These are phyloP conservation scores for Apamea epomidion DNA, from an alignment of 2,888 invertebrate genomes.

Conservation along the genomic window DNA sequence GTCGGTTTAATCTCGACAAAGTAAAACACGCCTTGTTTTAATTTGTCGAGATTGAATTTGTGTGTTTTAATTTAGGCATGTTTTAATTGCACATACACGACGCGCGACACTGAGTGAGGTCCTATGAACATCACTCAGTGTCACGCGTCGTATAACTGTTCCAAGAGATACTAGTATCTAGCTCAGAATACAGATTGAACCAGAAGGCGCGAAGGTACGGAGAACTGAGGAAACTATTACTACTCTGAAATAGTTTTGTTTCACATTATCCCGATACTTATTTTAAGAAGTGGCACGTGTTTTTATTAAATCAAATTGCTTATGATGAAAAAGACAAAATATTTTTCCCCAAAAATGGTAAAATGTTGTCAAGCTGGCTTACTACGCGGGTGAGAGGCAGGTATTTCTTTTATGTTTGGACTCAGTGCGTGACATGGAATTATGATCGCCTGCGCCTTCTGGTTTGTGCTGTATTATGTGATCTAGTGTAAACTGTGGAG, in stretches of 20 bases:
- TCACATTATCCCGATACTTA: neutral
- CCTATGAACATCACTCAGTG: neutral
- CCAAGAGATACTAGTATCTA: neutral
- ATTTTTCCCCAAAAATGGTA: neutral
- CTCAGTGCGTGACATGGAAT: neutral
- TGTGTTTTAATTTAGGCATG: no score
- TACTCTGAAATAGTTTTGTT: neutral
- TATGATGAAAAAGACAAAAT: neutral
- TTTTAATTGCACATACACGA: conserved; percentile 27
- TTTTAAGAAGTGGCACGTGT: neutral
- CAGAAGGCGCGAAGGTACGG: neutral
- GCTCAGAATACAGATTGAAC: neutral
- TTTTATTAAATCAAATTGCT: neutral
- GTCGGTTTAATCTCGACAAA: neutral
- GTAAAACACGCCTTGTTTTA: neutral
- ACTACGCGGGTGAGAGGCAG: no score
- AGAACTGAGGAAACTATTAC: no score
- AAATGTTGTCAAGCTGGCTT: neutral
- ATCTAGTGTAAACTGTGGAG: neutral
- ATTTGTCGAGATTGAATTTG: no score
- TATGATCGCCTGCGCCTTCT: conserved; percentile 17
- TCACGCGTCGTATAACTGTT: neutral
- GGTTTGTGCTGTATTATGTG: neutral
- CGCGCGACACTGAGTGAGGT: conserved; percentile 51
- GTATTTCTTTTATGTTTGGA: neutral